Evolutionary conservation across 2,113 vertebrate species (phyloP).

Genomic region (Amphiprion percula): DNA sequence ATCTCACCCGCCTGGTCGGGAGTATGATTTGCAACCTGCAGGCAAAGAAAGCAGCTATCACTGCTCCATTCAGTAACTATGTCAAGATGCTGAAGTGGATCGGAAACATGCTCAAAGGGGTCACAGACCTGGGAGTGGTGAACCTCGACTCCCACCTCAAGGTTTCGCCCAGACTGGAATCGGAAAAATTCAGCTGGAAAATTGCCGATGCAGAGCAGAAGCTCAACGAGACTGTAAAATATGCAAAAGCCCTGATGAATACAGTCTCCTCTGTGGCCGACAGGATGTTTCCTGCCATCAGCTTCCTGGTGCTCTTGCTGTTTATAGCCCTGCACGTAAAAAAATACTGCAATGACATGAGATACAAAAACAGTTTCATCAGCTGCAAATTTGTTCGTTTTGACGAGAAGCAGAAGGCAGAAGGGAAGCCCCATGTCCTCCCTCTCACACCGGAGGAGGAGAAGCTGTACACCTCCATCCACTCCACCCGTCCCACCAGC

Average conservation of each 20-base stretch:
- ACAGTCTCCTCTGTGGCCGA: slow-evolving; percentile 80
- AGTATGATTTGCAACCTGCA: slow-evolving; percentile 91
- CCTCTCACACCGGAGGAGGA: slow-evolving; percentile 89
- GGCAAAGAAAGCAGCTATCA: slow-evolving; percentile 82
- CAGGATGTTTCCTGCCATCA: slow-evolving; percentile 82
- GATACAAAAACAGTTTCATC: slow-evolving; percentile 90
- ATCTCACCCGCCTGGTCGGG: slow-evolving; percentile 86
- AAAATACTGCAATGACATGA: slow-evolving; percentile 83
- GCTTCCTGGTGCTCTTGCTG: slow-evolving; percentile 84
- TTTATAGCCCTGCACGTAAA: slow-evolving; percentile 87
- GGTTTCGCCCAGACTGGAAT: slow-evolving; percentile 82
- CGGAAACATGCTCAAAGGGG: slow-evolving; percentile 67
- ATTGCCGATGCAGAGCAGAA: slow-evolving; percentile 81
- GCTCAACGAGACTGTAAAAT: slow-evolving; percentile 81
- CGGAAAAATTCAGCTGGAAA: slow-evolving; percentile 74
- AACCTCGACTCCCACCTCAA: slow-evolving; percentile 78
- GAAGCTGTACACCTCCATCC: slow-evolving; percentile 82
- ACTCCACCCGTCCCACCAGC: slow-evolving; percentile 80
- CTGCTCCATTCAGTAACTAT: slow-evolving; percentile 86
- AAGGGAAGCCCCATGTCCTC: slow-evolving; percentile 84
- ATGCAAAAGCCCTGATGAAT: slow-evolving; percentile 73
- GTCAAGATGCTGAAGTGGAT: slow-evolving; percentile 87
- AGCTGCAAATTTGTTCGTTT: slow-evolving; percentile 88
- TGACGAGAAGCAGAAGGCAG: slow-evolving; percentile 84
- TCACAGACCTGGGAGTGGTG: slow-evolving; percentile 65